Conservation (phyloP, 2,113 vertebrate species). For the Poecilia latipinna region DNA sequence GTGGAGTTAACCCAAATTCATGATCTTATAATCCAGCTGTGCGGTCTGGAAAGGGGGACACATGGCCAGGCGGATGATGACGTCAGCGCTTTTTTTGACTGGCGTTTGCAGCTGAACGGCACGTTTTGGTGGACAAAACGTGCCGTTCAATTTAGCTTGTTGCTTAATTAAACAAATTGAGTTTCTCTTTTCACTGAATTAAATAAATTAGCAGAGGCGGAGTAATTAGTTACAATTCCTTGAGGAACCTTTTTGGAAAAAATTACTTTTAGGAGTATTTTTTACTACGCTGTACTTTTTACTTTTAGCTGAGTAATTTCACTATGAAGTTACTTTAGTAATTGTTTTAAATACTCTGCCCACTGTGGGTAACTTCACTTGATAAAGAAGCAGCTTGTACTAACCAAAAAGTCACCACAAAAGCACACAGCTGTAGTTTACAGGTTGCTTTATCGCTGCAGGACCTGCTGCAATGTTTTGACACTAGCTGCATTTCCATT, state of each 20-base stretch:
- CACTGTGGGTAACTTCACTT: no score
- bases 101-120: constrained; percentile 14
- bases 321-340: no score
- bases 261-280: no score
- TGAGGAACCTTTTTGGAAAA: no score
- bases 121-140: constrained; percentile 27
- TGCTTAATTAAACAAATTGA: constrained; percentile 10
- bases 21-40: constrained; percentile 77
- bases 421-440: neutral
- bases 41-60: constrained; percentile 39
- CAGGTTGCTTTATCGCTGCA: constrained; percentile 4
- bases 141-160: neutral
- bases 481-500: no score
- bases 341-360: no score
- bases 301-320: no score
- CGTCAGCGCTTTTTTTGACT: constrained; percentile 36
- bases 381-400: no score
- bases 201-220: neutral
- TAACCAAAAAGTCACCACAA: no score
- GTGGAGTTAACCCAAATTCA: constrained; percentile 73
- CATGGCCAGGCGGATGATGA: constrained; percentile 27
- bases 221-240: no score
- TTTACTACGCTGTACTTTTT: no score
- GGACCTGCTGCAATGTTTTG: neutral
- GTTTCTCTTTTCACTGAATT: neutral